Base-by-base conservation (phyloP, 1,140 invertebrate genomes). In the Papilio glaucus region DNA sequence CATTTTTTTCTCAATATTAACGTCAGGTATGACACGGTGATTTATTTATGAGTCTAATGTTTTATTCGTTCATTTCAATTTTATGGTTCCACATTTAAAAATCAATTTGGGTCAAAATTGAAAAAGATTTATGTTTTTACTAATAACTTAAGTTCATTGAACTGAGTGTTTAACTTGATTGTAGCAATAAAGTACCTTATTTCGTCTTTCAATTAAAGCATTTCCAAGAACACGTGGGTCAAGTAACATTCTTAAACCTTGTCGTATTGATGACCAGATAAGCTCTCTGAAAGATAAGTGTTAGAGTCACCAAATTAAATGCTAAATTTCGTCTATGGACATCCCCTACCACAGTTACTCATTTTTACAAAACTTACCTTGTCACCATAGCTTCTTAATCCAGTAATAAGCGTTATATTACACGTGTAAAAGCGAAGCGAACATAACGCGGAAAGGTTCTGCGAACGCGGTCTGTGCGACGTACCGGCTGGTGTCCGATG, bases 81-180 rank as follows among this genome's bases (percentile, higher is more conserved):
- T 53, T 53, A 53, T 53, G 49, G 10, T 53, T 26, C 9, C 21
- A 53, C 49, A 24, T 53, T 53, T 9, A 53, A 53, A 53, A 53
- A 53, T 53, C 49, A 53, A 53, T 53, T 53, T 53, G 1, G 21
- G 18, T 53, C 10, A 12, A 24, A 12, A 24, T 24, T 53, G 10
- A 21, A 53, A 53, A 53, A 53, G 49, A 53, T 53, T 53, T 53
- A 53, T 21, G 49, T 8, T 53, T 53, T 53, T 8, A 53, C 21
- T 53, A 53, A 53, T 53, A 24, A 53, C 18, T 53, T 53, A 10
- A 49, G 45, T 53, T 24, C 4, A 53, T 53, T 21, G 18, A 49
- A 21, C 13, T 21, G 18, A 53, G 10, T 7, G 2, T 41, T 42
- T n/a, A 42, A 42, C 12, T 42, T 12, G 41, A n/a, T 42, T n/a